Base-by-base conservation (phyloP, 2,797 vertebrate genomes). In the Emys orbicularis region DNA sequence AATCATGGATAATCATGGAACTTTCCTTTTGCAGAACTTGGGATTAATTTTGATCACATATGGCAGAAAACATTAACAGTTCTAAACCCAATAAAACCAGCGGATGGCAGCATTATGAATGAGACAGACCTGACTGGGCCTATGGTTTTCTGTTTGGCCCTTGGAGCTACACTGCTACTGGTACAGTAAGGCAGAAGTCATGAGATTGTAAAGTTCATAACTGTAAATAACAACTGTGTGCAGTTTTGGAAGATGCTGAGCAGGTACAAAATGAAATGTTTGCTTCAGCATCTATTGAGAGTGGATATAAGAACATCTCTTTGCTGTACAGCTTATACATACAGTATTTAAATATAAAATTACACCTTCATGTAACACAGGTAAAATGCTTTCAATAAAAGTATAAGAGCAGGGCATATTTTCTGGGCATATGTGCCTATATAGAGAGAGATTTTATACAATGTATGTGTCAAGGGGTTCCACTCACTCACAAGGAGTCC, bases 91-190 rank as follows among this genome's bases (percentile, higher is more conserved):
- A 93, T 98, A 97, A 98, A 98, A 90, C 98, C 98, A 94, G 98
- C 98, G 98, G 98, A 99, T 98, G 98, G 98, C 98, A 98, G 98
- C 95, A 99, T 99, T 82, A 98, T 99, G 98, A 98, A 98, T 1
- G 98, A 99, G 97, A 99, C 98, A 0, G 98, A 99, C 82, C 97
- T 99, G 83, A 94, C 98, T 0, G 98, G 98, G 77, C 98, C 98
- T 18, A 56, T 98, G 59, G 79, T 98, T 84, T 99, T 99, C 94
- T 98, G 98, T 65, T 79, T 98, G 44, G 98, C 98, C 19, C 97
- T 99, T 79, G 98, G 98, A 96, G 97, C 96, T 68, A 98, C 97
- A 0, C 37, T 98, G 83, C 96, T 99, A 91, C 95, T 98, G 98
- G 98, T 99, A 98, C 83, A 72, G 76, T 44, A 50, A 19, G 23